Base-by-base conservation (phyloP, 2,888 invertebrate species). In the Tipula vernalis region DNA sequence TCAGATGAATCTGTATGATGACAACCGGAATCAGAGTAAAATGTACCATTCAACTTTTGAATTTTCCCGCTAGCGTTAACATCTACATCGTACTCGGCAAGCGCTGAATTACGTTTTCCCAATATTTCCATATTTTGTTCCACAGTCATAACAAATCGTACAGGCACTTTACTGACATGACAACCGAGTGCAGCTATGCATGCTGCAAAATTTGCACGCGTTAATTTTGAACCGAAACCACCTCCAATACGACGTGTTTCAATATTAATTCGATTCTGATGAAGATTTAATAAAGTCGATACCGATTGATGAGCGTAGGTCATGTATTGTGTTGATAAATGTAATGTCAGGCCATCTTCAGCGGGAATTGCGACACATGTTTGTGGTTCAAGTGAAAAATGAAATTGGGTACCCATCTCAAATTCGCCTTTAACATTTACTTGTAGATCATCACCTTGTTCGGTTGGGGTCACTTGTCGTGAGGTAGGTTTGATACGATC, bases 341-440 rank as follows among this genome's bases (percentile, higher is more conserved):
- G 94, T 0, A 96, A 93, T 87, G 95, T 94, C 89, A 95, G 90
- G 0, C 95, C 95, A 89, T 95, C 94, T 90, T 96, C 96, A 15
- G 92, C 92, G 0, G 95, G 95, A 15, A 93, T 91, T 44, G 93
- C 93, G 0, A 95, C 91, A 88, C 94, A 93, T 0, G 93, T 93
- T 87, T 95, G 94, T 0, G 94, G 93, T 89, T 96, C 96, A 94
- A 96, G 94, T 5, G 94, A 93, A 88, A 93, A 95, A 90, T 96
- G 95, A 89, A 94, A 95, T 89, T 96, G 96, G 2, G 92, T 89
- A 15, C 93, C 94, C 86, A 93, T 88, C 86, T 91, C 91, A 87
- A 93, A 91, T 86, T 92, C 92, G 0, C 96, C 96, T 71, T 91
- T 91, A 5, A 94, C 89, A 88, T 89, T 89, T 36, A 89, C 89